A percentile compares a stretch with the other conserved stretches of the same genome.
phyloP scores from a whole-genome alignment of 2,113 vertebrate species.

The Dryoscopus gambensis region DNA sequence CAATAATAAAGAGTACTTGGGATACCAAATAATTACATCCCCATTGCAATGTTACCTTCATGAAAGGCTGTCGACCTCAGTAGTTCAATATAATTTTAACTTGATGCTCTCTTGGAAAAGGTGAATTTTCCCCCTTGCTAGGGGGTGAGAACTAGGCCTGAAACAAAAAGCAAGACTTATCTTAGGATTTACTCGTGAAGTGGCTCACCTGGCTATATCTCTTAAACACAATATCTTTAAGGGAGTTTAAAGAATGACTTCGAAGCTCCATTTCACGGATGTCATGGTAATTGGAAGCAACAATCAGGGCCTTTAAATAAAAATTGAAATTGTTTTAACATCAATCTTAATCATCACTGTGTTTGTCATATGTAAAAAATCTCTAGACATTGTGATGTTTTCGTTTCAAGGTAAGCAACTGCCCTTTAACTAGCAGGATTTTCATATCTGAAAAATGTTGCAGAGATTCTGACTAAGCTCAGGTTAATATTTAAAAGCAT shows the following conservation, averaged over 20 bases:
- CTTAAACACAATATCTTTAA: constrained; percentile 86
- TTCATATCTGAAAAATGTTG: not conserved
- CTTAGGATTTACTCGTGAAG: not conserved
- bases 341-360: not conserved
- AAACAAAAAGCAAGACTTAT: constrained; percentile 19
- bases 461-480: not conserved
- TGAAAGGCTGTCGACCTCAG: not conserved
- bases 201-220: constrained; percentile 79
- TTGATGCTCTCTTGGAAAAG: not conserved
- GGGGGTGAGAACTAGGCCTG: constrained; percentile 2
- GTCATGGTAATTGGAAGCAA: constrained; percentile 75
- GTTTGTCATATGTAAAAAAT: not conserved
- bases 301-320: constrained; percentile 79
- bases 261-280: constrained; percentile 85
- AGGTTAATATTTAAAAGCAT: not conserved
- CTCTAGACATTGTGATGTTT: not conserved
- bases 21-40: not conserved
- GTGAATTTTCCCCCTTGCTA: not conserved
- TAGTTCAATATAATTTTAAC: constrained; percentile 3
- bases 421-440: not conserved
- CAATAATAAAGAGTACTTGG: not conserved
- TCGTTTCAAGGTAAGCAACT: not conserved
- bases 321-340: constrained; percentile 35
- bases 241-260: constrained; percentile 80
- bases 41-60: not conserved